A percentile compares a stretch with the other conserved stretches of the same genome.
phyloP scores from a whole-genome alignment of 2,797 vertebrate genomes.

The Eremophila alpestris region DNA sequence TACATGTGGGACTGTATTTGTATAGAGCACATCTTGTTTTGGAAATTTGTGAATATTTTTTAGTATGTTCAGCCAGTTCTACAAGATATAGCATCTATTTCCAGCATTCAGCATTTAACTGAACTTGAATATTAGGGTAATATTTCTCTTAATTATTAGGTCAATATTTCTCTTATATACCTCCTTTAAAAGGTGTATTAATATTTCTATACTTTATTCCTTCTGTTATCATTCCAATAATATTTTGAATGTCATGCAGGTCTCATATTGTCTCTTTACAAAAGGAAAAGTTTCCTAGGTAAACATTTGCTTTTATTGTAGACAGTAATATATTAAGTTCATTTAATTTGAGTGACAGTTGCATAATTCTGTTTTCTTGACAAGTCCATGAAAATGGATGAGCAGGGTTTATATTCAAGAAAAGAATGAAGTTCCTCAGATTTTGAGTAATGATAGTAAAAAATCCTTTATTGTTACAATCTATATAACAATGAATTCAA shows the following conservation, averaged over 20 bases:
- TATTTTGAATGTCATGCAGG: neutral
- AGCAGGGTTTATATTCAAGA: neutral
- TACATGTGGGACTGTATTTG: neutral
- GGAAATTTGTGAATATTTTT: neutral
- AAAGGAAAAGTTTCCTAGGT: neutral
- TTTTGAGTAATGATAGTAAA: neutral
- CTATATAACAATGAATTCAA: neutral
- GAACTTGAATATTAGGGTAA: neutral
- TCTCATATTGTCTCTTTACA: neutral
- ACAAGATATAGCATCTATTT: neutral
- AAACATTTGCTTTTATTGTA: neutral
- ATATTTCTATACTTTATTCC: neutral
- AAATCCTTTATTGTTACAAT: neutral
- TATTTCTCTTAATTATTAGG: neutral
- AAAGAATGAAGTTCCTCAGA: neutral
- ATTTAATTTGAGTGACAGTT: slow-evolving; percentile 48
- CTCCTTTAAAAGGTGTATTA: neutral
- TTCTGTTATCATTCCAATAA: neutral
- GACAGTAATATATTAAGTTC: neutral
- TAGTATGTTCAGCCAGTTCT: neutral
- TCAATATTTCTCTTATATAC: neutral
- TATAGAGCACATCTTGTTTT: neutral
- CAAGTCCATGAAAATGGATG: slow-evolving; percentile 34
- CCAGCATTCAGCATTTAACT: neutral
- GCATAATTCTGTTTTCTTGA: slow-evolving; percentile 11